These are phyloP conservation scores for Pedionomus torquatus DNA, from an alignment of 2,113 vertebrate species.

Conservation along the genomic window DNA sequence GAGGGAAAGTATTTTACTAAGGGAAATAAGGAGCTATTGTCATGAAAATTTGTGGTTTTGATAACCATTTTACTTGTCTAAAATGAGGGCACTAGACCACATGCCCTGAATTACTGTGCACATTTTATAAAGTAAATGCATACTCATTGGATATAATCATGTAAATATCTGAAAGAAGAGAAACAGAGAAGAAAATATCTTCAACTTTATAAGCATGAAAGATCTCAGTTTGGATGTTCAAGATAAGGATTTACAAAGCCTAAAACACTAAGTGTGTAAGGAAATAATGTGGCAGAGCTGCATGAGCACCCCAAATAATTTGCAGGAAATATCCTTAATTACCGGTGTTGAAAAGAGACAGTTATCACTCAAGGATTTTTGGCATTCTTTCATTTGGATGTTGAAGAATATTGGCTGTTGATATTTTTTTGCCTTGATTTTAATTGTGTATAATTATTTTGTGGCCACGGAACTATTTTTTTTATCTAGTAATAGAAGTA, in stretches of 20 bases:
- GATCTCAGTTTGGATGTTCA: background rate
- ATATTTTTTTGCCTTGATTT: background rate
- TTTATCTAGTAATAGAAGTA: background rate
- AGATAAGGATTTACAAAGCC: constrained; percentile 11
- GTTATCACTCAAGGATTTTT: background rate
- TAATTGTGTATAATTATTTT: background rate
- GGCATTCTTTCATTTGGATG: background rate
- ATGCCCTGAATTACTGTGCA: background rate
- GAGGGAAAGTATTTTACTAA: background rate
- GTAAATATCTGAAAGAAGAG: background rate
- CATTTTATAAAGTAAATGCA: background rate
- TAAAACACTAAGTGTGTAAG: constrained; percentile 7
- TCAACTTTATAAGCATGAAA: background rate
- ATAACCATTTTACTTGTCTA: background rate
- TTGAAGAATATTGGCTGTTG: background rate
- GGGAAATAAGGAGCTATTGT: background rate
- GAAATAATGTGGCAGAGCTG: background rate
- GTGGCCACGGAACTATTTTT: background rate
- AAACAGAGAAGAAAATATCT: constrained; percentile 19
- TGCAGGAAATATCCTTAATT: background rate
- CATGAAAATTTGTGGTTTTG: background rate
- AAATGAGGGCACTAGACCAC: background rate
- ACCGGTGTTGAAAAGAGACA: background rate
- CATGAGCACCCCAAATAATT: background rate
- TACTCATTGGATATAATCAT: background rate